Evolutionary conservation across 2,797 vertebrate genomes (phyloP), one percentile per base, ranked within the genome.

Genomic region (Chromobotia macracanthus): DNA sequence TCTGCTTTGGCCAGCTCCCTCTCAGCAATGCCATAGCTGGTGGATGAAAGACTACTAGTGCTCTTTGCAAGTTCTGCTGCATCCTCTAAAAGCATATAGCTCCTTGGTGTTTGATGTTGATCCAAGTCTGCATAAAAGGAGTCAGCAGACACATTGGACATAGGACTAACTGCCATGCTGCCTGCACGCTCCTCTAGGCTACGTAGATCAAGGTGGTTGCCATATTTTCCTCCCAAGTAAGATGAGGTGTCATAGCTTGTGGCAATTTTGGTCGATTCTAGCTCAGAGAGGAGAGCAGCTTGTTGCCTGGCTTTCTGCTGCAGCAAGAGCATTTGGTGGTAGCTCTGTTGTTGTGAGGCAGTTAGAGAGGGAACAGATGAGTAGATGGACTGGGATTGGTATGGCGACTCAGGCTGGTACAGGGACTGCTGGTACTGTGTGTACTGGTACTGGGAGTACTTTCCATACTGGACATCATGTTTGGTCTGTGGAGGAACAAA

Each of bases 91-190:
- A 99, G 89, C 84, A 98, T 94, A 85, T 98, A 99, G 90, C 96
- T 99, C 74, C 95, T 93, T 28, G 97, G 86, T 41, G 95, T 90
- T 78, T 95, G 93, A 60, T 98, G 94, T 64, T 83, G 84, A 41
- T 96, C 98, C 65, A 99, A 93, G 80, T 99, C 97, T 67, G 96
- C 90, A 87, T 99, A 99, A 88, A 97, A 98, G 0, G 97, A 97
- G 86, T 99, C 98, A 68, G 94, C 92, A 66, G 97, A 98, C 83
- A 97, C 94, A 83, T 93, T 93, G 76, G 97, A 97, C 93, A 99
- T 96, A 56, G 98, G 98, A 80, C 96, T 98, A 81, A 94, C 92
- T 53, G 96, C 95, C 80, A 98, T 94, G 87, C 95, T 97, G 61
- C 91, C 91, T 69, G 92, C 89, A 81, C 93, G 92, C 65, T 98